A percentile compares a stretch with the other conserved stretches of the same genome.
Evolutionary conservation across 2,797 vertebrate genomes (phyloP).

Genomic region (Neopelma chrysocephalum): DNA sequence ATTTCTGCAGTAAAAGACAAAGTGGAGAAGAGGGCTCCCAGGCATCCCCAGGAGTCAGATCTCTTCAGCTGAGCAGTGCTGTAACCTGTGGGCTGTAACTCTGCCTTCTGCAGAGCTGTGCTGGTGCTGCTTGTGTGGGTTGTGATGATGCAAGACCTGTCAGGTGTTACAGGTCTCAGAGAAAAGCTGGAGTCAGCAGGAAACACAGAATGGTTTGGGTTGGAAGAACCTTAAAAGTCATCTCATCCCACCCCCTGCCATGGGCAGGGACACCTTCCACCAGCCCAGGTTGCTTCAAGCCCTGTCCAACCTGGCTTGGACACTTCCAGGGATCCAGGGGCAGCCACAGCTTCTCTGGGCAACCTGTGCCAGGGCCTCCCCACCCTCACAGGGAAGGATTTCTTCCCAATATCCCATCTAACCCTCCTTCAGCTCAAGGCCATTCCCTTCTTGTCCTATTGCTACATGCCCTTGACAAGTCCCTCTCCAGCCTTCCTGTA

Average conservation of each 20-base stretch:
- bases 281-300: rapidly evolving
- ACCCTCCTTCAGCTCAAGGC: neutral
- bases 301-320: rapidly evolving
- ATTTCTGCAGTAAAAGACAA: neutral
- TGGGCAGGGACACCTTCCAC: neutral
- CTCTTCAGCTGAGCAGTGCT: neutral
- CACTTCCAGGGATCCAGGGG: neutral
- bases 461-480: neutral
- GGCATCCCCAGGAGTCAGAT: neutral
- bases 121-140: neutral
- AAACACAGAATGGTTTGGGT: neutral
- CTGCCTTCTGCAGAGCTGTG: neutral
- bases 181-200: neutral
- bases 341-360: neutral
- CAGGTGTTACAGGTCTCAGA: neutral
- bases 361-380: neutral
- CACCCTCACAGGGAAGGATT: neutral
- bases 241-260: rapidly evolving
- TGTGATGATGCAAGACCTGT: neutral
- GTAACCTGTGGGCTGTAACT: neutral
- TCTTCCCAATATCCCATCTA: neutral
- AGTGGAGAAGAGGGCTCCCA: neutral
- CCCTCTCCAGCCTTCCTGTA: neutral
- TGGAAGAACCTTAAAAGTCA: neutral
- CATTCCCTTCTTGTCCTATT: neutral